phyloP scores from a whole-genome alignment of 2,888 invertebrate species.

The Synergus itoensis region DNA sequence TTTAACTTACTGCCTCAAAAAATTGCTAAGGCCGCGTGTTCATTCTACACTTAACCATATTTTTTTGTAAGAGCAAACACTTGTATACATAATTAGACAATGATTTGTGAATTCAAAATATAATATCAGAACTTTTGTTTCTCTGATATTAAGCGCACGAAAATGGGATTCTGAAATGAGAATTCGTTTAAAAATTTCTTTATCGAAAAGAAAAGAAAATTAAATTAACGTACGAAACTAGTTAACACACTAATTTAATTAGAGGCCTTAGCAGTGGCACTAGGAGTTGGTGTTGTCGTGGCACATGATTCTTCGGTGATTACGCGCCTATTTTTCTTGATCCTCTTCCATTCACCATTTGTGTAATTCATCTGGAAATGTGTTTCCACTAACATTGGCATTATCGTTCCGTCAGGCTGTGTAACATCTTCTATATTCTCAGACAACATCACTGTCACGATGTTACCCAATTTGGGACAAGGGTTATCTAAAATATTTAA shows the following conservation, averaged over 20 bases:
- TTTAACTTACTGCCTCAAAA: not conserved
- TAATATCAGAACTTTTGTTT: not conserved
- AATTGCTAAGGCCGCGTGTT: slow-evolving; percentile 18
- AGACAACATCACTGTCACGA: slow-evolving; percentile 96
- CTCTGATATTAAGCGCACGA: not conserved
- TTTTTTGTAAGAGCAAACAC: not conserved
- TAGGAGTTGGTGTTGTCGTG: slow-evolving; percentile 61
- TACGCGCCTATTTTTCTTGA: slow-evolving; percentile 92
- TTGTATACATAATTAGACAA: not conserved
- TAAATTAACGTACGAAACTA: slow-evolving; percentile 19
- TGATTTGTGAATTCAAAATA: not conserved
- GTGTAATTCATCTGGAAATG: slow-evolving; percentile 99
- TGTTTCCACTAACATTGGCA: slow-evolving; percentile 91
- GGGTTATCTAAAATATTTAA: slow-evolving; percentile 88
- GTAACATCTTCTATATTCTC: slow-evolving; percentile 94
- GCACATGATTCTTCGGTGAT: slow-evolving; percentile 77
- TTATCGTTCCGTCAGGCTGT: slow-evolving; percentile 90
- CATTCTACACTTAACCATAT: not conserved
- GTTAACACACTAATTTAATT: slow-evolving; percentile 58
- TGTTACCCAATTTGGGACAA: slow-evolving; percentile 97
- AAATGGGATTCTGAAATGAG: not conserved
- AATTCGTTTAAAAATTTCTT: not conserved
- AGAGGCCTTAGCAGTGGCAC: slow-evolving; percentile 68
- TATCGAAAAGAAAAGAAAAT: not conserved
- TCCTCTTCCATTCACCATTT: slow-evolving; percentile 97